Evolutionary conservation across 1,140 invertebrate genomes (phyloP), one percentile per base, ranked within the genome.

Genomic region (Drosophila parabipectinata): DNA sequence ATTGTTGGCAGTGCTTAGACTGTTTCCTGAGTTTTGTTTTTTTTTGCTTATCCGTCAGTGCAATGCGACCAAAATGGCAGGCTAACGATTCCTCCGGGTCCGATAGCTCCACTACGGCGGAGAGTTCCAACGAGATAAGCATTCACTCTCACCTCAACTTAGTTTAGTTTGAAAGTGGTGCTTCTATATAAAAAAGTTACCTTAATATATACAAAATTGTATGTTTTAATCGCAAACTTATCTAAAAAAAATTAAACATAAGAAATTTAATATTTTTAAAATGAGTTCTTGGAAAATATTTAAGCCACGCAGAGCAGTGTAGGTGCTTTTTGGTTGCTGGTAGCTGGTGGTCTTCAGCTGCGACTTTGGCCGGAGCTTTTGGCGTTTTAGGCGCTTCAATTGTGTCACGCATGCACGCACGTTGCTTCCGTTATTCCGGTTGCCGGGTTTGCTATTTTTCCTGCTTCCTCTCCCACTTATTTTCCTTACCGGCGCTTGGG

Each of bases 331-430:
- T 8, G 41, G 9, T 15, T 6, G 41, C 5, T 41, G 14, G 9
- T 32, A n/a, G n/a, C 28, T 34, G 24, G 26, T 56, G 52, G 51
- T 45, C 12, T 55, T 18, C 63, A 52, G 52, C 53, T 61, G 52
- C 51, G 48, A 32, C 60, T 73, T 28, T 62, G 56, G 53, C 48
- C 32, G 14, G 26, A 44, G 41, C 9, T 56, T 51, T 74, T 5
- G 58, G 60, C 72, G 62, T 76, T 76, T 84, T 84, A 85, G 82
- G 82, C 82, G 82, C 78, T 82, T 87, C 83, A 88, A 88, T 83
- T 87, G 83, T 88, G 83, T 88, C 83, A 88, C 83, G 83, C 83
- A 88, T 88, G 83, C 83, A 88, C 83, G 83, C 83, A 88, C 83
- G 83, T 83, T 88, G 83, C 79, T 88, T 88, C 64, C 83, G 83